Evolutionary conservation across 2,113 vertebrate species (phyloP), one percentile per base, ranked within the genome.

Genomic region (Trachemys scripta): DNA sequence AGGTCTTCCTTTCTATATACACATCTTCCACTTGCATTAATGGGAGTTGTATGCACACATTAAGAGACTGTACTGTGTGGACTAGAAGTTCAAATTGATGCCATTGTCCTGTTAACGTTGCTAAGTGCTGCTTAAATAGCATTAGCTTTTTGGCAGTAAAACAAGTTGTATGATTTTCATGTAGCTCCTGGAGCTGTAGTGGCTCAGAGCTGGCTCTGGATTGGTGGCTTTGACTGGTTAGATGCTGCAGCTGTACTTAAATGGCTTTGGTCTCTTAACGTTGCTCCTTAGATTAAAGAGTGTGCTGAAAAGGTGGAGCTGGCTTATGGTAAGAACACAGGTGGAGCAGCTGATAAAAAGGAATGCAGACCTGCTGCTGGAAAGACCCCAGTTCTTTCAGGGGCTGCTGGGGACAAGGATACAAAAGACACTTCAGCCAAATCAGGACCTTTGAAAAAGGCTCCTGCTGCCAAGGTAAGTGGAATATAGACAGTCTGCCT

Each of bases 241-340:
- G 42, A 47, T 47, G 50, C 80, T 24, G 31, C 14, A 51, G n/a
- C 31, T 92, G 92, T 82, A 31, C 19, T 90, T 92, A 65, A 86
- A 62, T 95, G 19, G 85, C 72, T 24, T 96, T 89, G 24, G 45
- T 94, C 50, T 95, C 59, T 24, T 69, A 84, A 87, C 94, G 90
- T 57, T 49, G 29, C 76, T 97, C 83, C 29, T 49, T 90, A 99
- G 99, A 99, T 99, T 95, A 99, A 99, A 98, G 99, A 99, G 94
- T 98, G 98, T 97, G 99, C 99, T 88, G 99, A 99, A 91, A 99
- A 99, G 96, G 99, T 99, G 25, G 99, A 99, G 90, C 96, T 99
- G 29, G 96, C 98, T 85, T 98, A 98, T 97, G 99, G 98, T 83
- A 99, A 98, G 95, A 99, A 99, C 91, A 8, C 95, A 69, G 98